Evolutionary conservation across 2,888 invertebrate genomes (phyloP), one percentile per base, ranked within the genome.

Genomic region (Yponomeuta evonymella): DNA sequence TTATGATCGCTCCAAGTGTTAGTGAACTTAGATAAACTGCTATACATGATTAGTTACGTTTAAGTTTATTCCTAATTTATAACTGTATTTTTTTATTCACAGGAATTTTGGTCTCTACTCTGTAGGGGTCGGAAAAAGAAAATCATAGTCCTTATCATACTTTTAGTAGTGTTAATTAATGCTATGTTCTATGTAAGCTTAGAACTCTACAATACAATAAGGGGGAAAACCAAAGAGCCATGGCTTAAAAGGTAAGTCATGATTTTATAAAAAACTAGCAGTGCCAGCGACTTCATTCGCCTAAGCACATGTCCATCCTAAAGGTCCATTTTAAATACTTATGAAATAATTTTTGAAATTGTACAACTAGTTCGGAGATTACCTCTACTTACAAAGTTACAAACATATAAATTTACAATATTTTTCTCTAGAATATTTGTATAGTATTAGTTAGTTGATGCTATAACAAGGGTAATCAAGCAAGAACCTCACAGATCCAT

Each of bases 61-160:
- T 23, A 23, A 58, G 15, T 58, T 58, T 15, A 8, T 43, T 30
- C 43, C n/a, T 6, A 3, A 1, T 5, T n/a, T 10, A 48, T 48
- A 48, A 67, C 33, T n/a, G 10, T 67, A 48, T 72, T 48, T 58
- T 33, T 72, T 71, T 70, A 72, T 62, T 85, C 81, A 71, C 81
- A 90, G 90, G 87, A 87, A 72, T 83, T 82, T 74, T 86, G 86
- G 81, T 81, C 85, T 43, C 75, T 89, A 69, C 72, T 88, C 63
- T 91, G 89, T 75, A 82, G 91, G 79, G 89, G 91, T 48, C 83
- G 91, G 63, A 90, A 87, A 77, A 92, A 90, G 81, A 90, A 85
- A 77, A 82, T 90, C 72, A 75, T 83, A 51, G 78, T 82, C 64
- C 79, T 91, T 72, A 72, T 83, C 73, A 74, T 89, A 10, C 77